Base-by-base conservation (phyloP, 2,113 vertebrate species). In the Calidris pygmaea region DNA sequence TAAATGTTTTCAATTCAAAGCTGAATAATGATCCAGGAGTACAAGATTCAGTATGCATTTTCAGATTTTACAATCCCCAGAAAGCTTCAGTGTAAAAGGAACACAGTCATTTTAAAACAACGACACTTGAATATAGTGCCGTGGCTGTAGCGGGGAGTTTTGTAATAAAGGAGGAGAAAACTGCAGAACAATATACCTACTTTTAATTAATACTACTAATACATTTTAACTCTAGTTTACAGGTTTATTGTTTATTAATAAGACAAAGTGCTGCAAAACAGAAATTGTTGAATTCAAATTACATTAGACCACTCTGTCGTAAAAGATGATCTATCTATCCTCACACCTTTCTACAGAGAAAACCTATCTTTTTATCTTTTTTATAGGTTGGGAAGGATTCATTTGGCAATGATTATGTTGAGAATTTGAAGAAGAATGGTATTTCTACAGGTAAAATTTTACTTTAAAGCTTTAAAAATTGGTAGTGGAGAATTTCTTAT, bases 321-420 rank as follows among this genome's bases (percentile, higher is more conserved):
- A 53, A 76, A 96, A 94, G 82, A 93, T 76, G n/a, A 79, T 94
- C 86, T 95, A 62, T 87, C 24, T 50, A 32, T 53, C 34, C 30
- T 83, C 27, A 91, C 27, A 35, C 35, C 34, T 80, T 76, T 73
- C 67, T 70, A 4, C 70, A 66, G 29, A 77, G 67, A 74, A 88
- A 92, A 70, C 10, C 3, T n/a, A 83, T 87, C 39, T 45, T 98
- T 85, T 97, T 96, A 56, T 97, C 96, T 96, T 98, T 96, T 96
- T 21, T 96, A 39, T 77, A 99, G 99, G 99, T 99, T 97, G 99
- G 99, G 73, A 99, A 98, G 90, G 99, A 99, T 97, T 98, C 99
- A 94, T 99, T 99, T 98, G 99, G 99, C 97, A 98, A 98, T 96
- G 98, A 98, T 97, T 99, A 99, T 95, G 98, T 99, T 96, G 98